Evolutionary conservation across 2,888 invertebrate genomes (phyloP), one percentile per base, ranked within the genome.

Genomic region (Heliconius erato): DNA sequence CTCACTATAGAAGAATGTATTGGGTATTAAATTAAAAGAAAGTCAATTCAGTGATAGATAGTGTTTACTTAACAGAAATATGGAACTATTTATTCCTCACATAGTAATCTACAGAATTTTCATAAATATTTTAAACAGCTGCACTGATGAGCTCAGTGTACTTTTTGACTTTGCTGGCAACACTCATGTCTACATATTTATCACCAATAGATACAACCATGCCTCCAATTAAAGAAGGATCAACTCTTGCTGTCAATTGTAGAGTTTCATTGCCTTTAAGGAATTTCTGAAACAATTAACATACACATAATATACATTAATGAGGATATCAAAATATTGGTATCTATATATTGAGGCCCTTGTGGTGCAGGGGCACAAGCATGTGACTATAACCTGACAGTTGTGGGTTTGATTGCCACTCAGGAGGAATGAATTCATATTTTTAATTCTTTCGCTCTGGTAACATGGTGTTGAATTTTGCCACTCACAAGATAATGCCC

Each of bases 171-270:
- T 99, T 99, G 91, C 97, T 97, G 88, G 99, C 97, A 88, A 99
- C 98, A 91, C 99, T 99, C 99, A 99, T 99, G 92, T 99, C 99
- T 71, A 99, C 98, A 94, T 98, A 99, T 93, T 97, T 98, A 94
- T 99, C 99, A 77, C 97, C 99, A 92, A 99, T 98, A 87, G 98
- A 98, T 5, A 99, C 98, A 90, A 99, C 94, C 97, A 99, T 97
- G 79, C 99, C 99, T 89, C 99, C 99, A 89, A 99, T 97, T 85
- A 99, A 97, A 83, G 96, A 88, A 65, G 99, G 98, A 93, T 99
- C 99, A 74, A 98, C 97, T 93, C 97, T 98, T 78, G 98, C 97
- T 71, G 98, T 97, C 74, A 99, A 96, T 80, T 98, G 96, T 85
- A 99, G 95, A 74, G 97, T 97, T 94, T 99, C 97, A 88, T 98